Evolutionary conservation across 2,113 vertebrate species (phyloP), one percentile per base, ranked within the genome.

Genomic region (Alligator sinensis): DNA sequence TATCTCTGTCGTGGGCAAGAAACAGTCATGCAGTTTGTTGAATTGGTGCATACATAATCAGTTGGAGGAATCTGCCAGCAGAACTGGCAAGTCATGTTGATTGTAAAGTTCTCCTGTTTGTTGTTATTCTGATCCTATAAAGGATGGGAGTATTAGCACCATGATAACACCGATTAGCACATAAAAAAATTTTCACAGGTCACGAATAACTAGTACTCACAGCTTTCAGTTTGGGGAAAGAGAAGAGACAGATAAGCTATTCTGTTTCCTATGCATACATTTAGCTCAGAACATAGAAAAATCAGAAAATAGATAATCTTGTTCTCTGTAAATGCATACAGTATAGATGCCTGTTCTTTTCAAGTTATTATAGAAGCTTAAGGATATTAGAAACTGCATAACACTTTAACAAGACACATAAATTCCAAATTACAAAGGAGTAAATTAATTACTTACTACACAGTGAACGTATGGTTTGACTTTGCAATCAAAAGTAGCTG

Each of bases 31-130:
- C 99, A 99, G 97, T 61, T 98, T 47, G 98, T 99, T 17, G 98
- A 98, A 83, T 98, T 99, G 81, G 97, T 97, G 93, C 99, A 99
- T 16, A 98, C 97, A 4, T 99, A 99, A 92, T 98, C 97, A 1
- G 98, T 97, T 2, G 99, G 97, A 3, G 99, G 98, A 63, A 99
- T 98, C 97, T 99, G 99, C 99, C 99, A 99, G 97, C 99, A 99
- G 94, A 99, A 99, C 88, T 98, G 99, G 96, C 99, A 99, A 0
- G 96, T 98, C 98, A 99, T 98, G 74, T 98, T 98, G 88, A 99
- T 95, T 30, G 98, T 93, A 17, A 99, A 99, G 97, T 96, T 98
- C 96, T 97, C 98, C 90, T 98, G 98, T 80, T 96, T 93, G 0
- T 93, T 97, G 85, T 98, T 97, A 4, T 97, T 98, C 92, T 98